Evolutionary conservation across 2,797 vertebrate genomes (phyloP).

Genomic region (Lateolabrax maculatus): DNA sequence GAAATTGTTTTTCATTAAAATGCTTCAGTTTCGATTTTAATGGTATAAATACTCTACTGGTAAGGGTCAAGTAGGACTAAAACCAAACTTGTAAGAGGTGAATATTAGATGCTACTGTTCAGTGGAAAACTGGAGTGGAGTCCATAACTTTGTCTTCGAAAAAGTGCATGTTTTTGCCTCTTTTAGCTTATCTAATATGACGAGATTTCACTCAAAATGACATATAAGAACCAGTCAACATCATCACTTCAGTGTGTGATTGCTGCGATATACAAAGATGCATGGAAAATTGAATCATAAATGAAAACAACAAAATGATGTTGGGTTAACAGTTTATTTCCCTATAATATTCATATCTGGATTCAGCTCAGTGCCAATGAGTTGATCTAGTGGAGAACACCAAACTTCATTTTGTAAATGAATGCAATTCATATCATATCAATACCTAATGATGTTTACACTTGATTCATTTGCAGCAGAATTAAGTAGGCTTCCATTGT

Average conservation of each 20-base stretch:
- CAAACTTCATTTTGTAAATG: slow-evolving; percentile 51
- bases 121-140: no score
- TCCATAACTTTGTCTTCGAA: no score
- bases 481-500: slow-evolving; percentile 46
- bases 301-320: slow-evolving; percentile 4
- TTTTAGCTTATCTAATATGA: neutral
- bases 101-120: no score
- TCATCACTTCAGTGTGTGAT: neutral
- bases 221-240: neutral
- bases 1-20: no score
- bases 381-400: slow-evolving; percentile 25
- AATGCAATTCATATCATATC: slow-evolving; percentile 60
- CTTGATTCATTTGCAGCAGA: slow-evolving; percentile 61
- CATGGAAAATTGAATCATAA: neutral
- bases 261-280: neutral
- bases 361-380: slow-evolving; percentile 37
- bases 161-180: neutral
- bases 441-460: slow-evolving; percentile 61
- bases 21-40: no score
- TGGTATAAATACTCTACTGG: no score
- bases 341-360: slow-evolving; percentile 18
- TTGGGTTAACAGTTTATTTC: slow-evolving; percentile 3
- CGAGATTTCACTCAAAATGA: neutral
- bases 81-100: no score
- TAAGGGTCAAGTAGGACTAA: no score